Evolutionary conservation across 2,797 vertebrate genomes (phyloP).

Genomic region (Gastrophryne carolinensis): DNA sequence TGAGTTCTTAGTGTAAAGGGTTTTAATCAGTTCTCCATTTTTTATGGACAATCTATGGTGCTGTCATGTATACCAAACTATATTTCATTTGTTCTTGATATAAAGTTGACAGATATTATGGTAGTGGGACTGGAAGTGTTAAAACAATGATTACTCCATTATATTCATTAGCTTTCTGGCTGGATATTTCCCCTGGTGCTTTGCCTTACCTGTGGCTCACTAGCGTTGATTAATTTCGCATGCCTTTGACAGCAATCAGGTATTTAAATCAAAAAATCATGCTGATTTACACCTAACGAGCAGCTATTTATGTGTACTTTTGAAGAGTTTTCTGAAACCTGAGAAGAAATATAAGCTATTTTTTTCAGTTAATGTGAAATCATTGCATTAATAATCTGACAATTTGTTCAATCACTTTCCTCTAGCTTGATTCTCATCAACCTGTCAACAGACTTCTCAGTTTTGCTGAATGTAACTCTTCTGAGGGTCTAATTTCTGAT

Average conservation of each 20-base stretch:
- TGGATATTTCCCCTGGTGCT: background rate
- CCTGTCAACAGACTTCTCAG: background rate
- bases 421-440: background rate
- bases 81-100: too few relatives aligned
- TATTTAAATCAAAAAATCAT: background rate
- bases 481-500: too few relatives aligned
- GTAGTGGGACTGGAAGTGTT: background rate
- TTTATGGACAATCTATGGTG: too few relatives aligned
- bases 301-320: background rate
- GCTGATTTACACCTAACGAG: background rate
- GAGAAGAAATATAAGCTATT: background rate
- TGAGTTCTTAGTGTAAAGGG: too few relatives aligned
- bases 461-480: background rate
- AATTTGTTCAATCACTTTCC: background rate
- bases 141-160: background rate
- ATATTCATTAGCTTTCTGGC: background rate
- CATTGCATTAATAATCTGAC: background rate
- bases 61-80: too few relatives aligned
- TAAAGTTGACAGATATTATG: background rate
- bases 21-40: too few relatives aligned
- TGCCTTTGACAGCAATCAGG: background rate
- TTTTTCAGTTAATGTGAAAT: background rate
- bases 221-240: background rate
- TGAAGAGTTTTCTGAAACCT: background rate
- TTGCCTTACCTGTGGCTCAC: background rate